Evolutionary conservation across 2,797 vertebrate species (phyloP).

Genomic region (Eutrigla gurnardus): DNA sequence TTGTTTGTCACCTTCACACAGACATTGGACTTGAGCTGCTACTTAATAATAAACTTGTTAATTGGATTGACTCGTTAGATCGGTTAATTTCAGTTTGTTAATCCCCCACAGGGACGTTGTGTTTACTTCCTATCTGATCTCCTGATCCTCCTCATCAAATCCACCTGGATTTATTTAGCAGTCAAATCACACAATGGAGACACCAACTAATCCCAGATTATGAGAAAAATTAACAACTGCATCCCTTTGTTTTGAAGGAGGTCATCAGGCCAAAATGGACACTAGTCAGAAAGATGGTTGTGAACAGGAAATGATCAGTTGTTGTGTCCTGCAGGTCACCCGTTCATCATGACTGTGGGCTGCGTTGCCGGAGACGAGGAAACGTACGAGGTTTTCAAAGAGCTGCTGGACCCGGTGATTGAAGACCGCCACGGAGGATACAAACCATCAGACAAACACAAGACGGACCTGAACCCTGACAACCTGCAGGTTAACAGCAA

Average conservation of each 20-base stretch:
- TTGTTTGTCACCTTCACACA: conserved; percentile 33
- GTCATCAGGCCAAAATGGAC: neutral
- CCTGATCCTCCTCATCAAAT: conserved; percentile 35
- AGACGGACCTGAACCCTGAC: conserved; percentile 92
- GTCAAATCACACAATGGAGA: neutral
- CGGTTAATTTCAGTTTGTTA: conserved; percentile 50
- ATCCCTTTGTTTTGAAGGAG: neutral
- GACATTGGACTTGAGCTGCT: conserved; percentile 8
- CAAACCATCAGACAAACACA: conserved; percentile 93
- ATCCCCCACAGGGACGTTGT: conserved; percentile 13
- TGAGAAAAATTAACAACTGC: neutral
- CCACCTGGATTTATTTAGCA: conserved; percentile 5
- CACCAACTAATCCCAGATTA: neutral
- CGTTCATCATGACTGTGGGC: conserved; percentile 96
- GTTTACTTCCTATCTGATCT: conserved; percentile 24
- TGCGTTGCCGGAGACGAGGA: conserved; percentile 96
- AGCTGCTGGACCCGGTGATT: conserved; percentile 91
- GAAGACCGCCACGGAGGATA: conserved; percentile 95
- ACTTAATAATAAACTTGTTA: conserved; percentile 45
- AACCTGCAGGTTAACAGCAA: conserved; percentile 72
- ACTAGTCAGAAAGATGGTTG: neutral
- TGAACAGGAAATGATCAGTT: neutral
- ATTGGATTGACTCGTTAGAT: conserved; percentile 56
- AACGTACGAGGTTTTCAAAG: conserved; percentile 91
- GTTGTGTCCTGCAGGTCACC: conserved; percentile 86